Base-by-base conservation (phyloP, 2,888 invertebrate species). In the Brachynemurus nebulosus region DNA sequence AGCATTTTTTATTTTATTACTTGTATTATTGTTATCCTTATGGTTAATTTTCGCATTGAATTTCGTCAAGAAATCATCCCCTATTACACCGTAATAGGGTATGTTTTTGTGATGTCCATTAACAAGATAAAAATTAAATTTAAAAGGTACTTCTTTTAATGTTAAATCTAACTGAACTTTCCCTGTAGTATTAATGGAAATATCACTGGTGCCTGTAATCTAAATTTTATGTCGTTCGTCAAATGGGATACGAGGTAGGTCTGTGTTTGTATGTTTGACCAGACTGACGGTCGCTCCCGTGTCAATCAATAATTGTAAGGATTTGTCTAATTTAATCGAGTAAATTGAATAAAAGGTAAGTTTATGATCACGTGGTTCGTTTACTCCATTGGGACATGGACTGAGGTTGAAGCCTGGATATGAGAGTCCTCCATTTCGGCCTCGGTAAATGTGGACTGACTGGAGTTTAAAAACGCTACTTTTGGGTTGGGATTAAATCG, bases 261-360 rank as follows among this genome's bases (percentile, higher is more conserved):
- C 35, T 19, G 47, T 11, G 21, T 39, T 46, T n/a, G 34, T 14
- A 11, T 37, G 16, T 49, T 50, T 52, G 11, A 54, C 45, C 19
- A 54, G 20, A 16, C 48, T 50, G 7, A 50, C 43, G 9, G 45
- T 44, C 4, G 51, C 49, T 27, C 53, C 54, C 16, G 55, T 54
- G n/a, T n/a, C n/a, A n/a, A n/a, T n/a, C n/a, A n/a, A n/a, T n/a
- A n/a, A n/a, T n/a, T n/a, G n/a, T n/a, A n/a, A n/a, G n/a, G n/a
- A n/a, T n/a, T n/a, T n/a, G n/a, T n/a, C n/a, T n/a, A n/a, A n/a
- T n/a, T n/a, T n/a, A n/a, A n/a, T n/a, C n/a, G n/a, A n/a, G n/a
- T n/a, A n/a, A n/a, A n/a, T n/a, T n/a, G n/a, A n/a, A n/a, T n/a
- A n/a, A n/a, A n/a, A n/a, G n/a, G n/a, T n/a, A n/a, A n/a, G n/a